Evolutionary conservation across 2,113 vertebrate species (phyloP).

Genomic region (Ophthalmolycus amberensis): DNA sequence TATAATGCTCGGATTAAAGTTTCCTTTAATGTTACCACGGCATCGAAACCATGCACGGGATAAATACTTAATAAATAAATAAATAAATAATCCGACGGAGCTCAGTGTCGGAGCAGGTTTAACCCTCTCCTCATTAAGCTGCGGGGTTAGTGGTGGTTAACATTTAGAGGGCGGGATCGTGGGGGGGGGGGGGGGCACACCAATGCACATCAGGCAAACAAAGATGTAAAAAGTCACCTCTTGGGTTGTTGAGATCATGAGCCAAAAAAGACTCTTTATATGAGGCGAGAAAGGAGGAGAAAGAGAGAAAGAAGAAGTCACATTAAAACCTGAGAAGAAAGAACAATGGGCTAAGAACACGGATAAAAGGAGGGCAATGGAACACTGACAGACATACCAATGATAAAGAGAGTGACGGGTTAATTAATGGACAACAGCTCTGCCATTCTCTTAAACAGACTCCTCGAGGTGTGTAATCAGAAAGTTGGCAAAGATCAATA

Average conservation of each 20-base stretch:
- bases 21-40: slow-evolving; percentile 20
- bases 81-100: not conserved
- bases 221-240: slow-evolving; percentile 95
- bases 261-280: slow-evolving; percentile 98
- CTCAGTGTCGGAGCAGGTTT: slow-evolving; percentile 25
- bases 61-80: too few relatives aligned
- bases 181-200: slow-evolving; percentile 37
- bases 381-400: slow-evolving; percentile 6
- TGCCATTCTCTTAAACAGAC: slow-evolving; percentile 76
- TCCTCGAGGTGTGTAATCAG: slow-evolving; percentile 8
- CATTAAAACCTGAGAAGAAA: slow-evolving; percentile 78
- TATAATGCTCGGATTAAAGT: slow-evolving; percentile 7
- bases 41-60: slow-evolving; percentile 60
- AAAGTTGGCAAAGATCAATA: not conserved
- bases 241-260: slow-evolving; percentile 98
- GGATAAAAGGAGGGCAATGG: slow-evolving; percentile 46
- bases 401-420: slow-evolving; percentile 20
- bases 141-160: slow-evolving; percentile 62
- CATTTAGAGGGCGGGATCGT: slow-evolving; percentile 43
- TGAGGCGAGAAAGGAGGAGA: slow-evolving; percentile 80
- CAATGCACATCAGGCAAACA: slow-evolving; percentile 73
- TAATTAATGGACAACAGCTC: slow-evolving; percentile 25
- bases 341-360: slow-evolving; percentile 37
- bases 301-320: slow-evolving; percentile 87
- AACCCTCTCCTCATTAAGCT: slow-evolving; percentile 16